These are phyloP conservation scores for Neopelma chrysocephalum DNA, from an alignment of 2,797 vertebrate species.

Conservation along the genomic window DNA sequence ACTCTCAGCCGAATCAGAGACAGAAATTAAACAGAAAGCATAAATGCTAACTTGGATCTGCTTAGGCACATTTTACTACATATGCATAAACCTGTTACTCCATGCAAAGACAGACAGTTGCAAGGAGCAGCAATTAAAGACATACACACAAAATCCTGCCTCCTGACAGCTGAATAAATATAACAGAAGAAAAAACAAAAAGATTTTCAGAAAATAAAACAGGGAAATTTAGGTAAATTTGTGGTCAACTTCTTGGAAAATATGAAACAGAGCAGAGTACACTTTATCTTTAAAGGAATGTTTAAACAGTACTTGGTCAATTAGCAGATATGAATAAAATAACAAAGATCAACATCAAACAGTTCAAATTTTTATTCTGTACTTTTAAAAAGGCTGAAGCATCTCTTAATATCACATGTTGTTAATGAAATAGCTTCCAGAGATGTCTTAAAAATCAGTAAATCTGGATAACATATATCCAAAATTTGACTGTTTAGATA, in stretches of 20 bases:
- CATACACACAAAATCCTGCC: neutral
- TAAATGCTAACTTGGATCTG: conserved; percentile 43
- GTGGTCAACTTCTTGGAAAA: neutral
- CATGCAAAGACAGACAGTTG: neutral
- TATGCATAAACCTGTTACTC: neutral
- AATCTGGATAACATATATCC: neutral
- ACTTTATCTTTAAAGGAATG: neutral
- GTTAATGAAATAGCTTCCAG: neutral
- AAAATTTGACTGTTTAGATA: neutral
- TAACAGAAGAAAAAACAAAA: neutral
- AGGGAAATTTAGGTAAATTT: neutral
- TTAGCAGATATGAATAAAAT: neutral
- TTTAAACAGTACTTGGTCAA: neutral
- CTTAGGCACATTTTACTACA: conserved; percentile 4
- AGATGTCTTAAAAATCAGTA: neutral
- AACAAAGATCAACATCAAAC: neutral
- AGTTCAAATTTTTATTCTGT: neutral
- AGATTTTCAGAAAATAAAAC: neutral
- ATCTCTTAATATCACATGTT: neutral
- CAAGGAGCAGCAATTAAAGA: neutral
- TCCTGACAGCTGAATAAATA: neutral
- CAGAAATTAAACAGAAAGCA: conserved; percentile 43
- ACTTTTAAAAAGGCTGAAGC: neutral
- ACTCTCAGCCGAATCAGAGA: conserved; percentile 13
- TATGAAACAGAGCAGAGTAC: neutral